Conservation (phyloP, 2,888 invertebrate genomes). For the Parthenolecanium corni region DNA sequence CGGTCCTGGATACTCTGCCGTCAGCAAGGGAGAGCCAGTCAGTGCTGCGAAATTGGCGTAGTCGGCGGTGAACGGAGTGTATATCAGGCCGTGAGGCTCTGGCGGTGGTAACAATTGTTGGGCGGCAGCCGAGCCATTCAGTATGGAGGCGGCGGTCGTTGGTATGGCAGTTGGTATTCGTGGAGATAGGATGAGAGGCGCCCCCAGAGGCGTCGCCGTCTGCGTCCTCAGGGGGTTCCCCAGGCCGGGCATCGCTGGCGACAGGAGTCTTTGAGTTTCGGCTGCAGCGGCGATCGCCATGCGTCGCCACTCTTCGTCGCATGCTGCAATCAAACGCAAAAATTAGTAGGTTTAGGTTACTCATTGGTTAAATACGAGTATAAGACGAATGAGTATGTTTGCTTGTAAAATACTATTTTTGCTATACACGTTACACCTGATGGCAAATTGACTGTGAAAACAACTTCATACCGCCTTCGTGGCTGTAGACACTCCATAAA, state of each 20-base stretch:
- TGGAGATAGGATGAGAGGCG: conserved; percentile 84
- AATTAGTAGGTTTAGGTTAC: neutral
- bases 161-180: conserved; percentile 61
- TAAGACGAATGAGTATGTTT: too few relatives aligned
- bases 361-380: too few relatives aligned
- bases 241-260: conserved; percentile 50
- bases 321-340: conserved; percentile 46
- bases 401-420: too few relatives aligned
- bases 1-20: conserved; percentile 64
- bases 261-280: conserved; percentile 64
- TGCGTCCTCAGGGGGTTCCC: conserved; percentile 51
- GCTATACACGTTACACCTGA: too few relatives aligned
- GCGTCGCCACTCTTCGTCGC: conserved; percentile 76
- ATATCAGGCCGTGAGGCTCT: conserved; percentile 55
- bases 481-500: too few relatives aligned
- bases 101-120: conserved; percentile 48
- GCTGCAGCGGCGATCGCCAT: conserved; percentile 66
- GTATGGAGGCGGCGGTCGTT: conserved; percentile 56
- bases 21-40: conserved; percentile 63
- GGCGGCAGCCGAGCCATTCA: conserved; percentile 50
- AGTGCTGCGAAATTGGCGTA: conserved; percentile 84
- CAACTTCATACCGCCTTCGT: too few relatives aligned
- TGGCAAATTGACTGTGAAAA: too few relatives aligned
- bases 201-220: conserved; percentile 69
- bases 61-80: conserved; percentile 65